A percentile compares a stretch with the other conserved stretches of the same genome.
These are phyloP conservation scores for Australoheros facetus DNA, from an alignment of 2,797 vertebrate species.

Conservation along the genomic window DNA sequence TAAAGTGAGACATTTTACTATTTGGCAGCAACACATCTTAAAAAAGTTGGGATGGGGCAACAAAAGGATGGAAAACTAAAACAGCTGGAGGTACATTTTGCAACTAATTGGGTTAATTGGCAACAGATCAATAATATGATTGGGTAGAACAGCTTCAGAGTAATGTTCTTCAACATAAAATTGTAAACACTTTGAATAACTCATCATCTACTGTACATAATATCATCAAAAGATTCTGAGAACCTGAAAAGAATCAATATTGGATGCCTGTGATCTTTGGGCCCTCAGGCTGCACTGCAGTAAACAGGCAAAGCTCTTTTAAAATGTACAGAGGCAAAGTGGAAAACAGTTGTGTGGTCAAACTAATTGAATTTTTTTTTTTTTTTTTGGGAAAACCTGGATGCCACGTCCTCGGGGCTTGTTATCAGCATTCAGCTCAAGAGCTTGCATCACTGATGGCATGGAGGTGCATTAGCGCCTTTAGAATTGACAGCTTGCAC, in stretches of 20 bases:
- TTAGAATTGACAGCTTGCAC: neutral
- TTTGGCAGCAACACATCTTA: too few relatives aligned
- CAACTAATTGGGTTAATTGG: too few relatives aligned
- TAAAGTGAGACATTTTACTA: too few relatives aligned
- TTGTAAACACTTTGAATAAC: too few relatives aligned
- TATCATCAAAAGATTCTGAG: too few relatives aligned
- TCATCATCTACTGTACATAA: too few relatives aligned
- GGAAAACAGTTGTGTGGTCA: neutral
- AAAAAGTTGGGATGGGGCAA: too few relatives aligned
- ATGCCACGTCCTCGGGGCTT: neutral
- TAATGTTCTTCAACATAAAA: too few relatives aligned
- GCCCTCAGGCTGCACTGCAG: neutral
- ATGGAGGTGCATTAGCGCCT: neutral
- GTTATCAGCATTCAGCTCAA: neutral
- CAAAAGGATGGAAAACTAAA: too few relatives aligned
- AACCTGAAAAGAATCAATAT: neutral
- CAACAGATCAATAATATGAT: too few relatives aligned
- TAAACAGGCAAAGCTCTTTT: neutral
- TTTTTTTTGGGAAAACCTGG: neutral
- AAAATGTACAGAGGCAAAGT: neutral
- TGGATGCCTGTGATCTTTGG: neutral
- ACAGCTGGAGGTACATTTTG: too few relatives aligned
- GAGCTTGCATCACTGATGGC: neutral
- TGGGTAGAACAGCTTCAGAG: too few relatives aligned
- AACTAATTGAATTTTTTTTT: neutral